Percentiles rank a stretch among this genome's conserved stretches.
These are phyloP conservation scores for Bicyclus anynana DNA, from an alignment of 1,140 invertebrate species.

Conservation along the genomic window DNA sequence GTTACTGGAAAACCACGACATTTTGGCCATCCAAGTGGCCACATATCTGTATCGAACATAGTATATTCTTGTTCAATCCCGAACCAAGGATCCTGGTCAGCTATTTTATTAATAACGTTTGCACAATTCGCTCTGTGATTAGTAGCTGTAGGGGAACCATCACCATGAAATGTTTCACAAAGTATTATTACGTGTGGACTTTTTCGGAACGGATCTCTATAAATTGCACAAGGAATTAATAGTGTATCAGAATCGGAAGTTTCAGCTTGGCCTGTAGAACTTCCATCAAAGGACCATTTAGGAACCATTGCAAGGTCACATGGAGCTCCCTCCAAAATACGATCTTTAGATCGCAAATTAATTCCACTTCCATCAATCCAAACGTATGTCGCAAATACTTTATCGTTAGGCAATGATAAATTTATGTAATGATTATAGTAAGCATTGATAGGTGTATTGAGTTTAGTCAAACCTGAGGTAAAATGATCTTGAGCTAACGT, in stretches of 20 bases:
- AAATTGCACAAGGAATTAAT: constrained; percentile 92
- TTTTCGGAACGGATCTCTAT: constrained; percentile 93
- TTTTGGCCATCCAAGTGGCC: constrained; percentile 94
- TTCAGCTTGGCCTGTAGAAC: constrained; percentile 88
- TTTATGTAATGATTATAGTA: constrained; percentile 82
- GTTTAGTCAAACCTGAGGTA: constrained; percentile 31
- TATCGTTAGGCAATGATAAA: constrained; percentile 82
- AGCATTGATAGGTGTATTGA: constrained; percentile 36
- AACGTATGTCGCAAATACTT: constrained; percentile 88
- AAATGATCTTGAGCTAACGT: constrained; percentile 30
- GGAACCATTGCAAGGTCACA: constrained; percentile 86
- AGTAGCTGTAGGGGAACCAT: constrained; percentile 72
- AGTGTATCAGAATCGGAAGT: constrained; percentile 92
- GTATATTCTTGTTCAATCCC: constrained; percentile 93
- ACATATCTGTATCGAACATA: constrained; percentile 85
- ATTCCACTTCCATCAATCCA: constrained; percentile 96
- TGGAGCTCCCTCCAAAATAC: constrained; percentile 84
- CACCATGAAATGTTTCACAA: constrained; percentile 80
- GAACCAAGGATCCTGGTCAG: constrained; percentile 93
- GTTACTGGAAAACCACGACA: constrained; percentile 83
- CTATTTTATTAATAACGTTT: constrained; percentile 84
- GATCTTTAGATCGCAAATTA: constrained; percentile 87
- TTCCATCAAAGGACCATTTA: constrained; percentile 97
- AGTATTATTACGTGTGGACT: constrained; percentile 93
- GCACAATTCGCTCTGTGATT: constrained; percentile 88